phyloP scores from a whole-genome alignment of 1,140 invertebrate species.

The Papilio xuthus region DNA sequence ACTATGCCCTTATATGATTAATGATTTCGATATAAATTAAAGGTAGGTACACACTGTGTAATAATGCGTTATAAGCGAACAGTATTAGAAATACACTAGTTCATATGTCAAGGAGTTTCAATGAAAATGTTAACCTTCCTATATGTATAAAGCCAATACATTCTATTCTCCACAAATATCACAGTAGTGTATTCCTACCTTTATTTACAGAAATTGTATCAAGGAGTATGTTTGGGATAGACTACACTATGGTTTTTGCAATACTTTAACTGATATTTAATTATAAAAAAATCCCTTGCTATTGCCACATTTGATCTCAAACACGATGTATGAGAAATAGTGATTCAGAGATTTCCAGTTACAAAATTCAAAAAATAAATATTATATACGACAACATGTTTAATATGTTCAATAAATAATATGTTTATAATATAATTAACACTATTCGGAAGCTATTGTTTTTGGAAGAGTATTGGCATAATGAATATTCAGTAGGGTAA shows the following conservation, averaged over 20 bases:
- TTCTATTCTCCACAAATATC: neutral
- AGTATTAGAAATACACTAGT: neutral
- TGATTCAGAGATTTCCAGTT: neutral
- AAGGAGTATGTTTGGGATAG: neutral
- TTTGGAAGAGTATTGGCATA: slow-evolving; percentile 24
- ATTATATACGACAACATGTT: neutral
- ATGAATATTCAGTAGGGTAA: neutral
- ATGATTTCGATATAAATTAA: slow-evolving; percentile 17
- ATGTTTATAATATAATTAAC: slow-evolving; percentile 25
- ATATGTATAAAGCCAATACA: neutral
- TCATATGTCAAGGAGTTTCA: neutral
- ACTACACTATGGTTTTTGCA: neutral
- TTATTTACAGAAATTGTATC: neutral
- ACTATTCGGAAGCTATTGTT: slow-evolving; percentile 22
- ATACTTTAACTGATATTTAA: neutral
- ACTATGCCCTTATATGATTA: slow-evolving; percentile 38
- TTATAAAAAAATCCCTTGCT: neutral
- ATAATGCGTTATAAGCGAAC: neutral
- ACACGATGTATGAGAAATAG: neutral
- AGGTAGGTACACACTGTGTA: slow-evolving; percentile 6
- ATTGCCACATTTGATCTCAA: too few species aligned
- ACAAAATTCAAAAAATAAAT: neutral
- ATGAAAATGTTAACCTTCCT: neutral
- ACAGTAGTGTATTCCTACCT: neutral
- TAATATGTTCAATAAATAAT: slow-evolving; percentile 25